phyloP scores from a whole-genome alignment of 2,888 invertebrate genomes.

The Hirtodrosophila cameraria region DNA sequence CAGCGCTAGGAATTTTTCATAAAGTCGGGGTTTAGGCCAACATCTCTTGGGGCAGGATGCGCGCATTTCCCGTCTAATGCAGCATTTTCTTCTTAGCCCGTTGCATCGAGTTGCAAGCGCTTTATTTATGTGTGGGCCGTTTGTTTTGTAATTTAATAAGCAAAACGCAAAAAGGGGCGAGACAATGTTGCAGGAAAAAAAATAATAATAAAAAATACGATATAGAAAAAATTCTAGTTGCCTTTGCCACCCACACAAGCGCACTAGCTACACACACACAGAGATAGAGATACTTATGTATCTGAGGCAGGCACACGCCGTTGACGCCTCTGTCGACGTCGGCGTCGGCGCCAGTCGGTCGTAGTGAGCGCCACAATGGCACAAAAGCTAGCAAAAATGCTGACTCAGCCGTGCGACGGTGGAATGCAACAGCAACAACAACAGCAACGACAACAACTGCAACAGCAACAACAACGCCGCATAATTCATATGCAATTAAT shows the following conservation, averaged over 20 bases:
- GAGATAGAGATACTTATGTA: slow-evolving; percentile 13
- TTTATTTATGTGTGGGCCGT: slow-evolving; percentile 76
- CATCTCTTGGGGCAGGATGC: slow-evolving; percentile 44
- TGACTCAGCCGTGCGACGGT: slow-evolving; percentile 60
- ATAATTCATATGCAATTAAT: slow-evolving; percentile 81
- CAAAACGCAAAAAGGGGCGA: slow-evolving; percentile 60
- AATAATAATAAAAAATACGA: slow-evolving; percentile 4
- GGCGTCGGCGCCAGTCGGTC: slow-evolving; percentile 56
- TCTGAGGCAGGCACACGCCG: slow-evolving; percentile 66
- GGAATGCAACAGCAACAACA: slow-evolving; percentile 51
- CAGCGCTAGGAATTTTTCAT: slow-evolving; percentile 73
- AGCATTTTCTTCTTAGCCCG: slow-evolving; percentile 4
- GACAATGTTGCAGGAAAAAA: slow-evolving; percentile 47
- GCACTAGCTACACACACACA: slow-evolving; percentile 6
- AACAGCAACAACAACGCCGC: slow-evolving; percentile 40
- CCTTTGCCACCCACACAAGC: slow-evolving; percentile 55
- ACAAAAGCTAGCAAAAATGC: slow-evolving; percentile 57
- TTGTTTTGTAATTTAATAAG: slow-evolving; percentile 76
- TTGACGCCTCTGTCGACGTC: slow-evolving; percentile 68
- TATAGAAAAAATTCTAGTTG: slow-evolving; percentile 35
- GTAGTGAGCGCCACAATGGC: slow-evolving; percentile 56
- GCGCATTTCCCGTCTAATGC: slow-evolving; percentile 66
- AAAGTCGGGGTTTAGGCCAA: slow-evolving; percentile 16
- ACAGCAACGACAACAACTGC: slow-evolving; percentile 27
- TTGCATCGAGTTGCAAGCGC: slow-evolving; percentile 46